A percentile compares a stretch with the other conserved stretches of the same genome.
Evolutionary conservation across 2,888 invertebrate species (phyloP).

Genomic region (Aplocera efformata): DNA sequence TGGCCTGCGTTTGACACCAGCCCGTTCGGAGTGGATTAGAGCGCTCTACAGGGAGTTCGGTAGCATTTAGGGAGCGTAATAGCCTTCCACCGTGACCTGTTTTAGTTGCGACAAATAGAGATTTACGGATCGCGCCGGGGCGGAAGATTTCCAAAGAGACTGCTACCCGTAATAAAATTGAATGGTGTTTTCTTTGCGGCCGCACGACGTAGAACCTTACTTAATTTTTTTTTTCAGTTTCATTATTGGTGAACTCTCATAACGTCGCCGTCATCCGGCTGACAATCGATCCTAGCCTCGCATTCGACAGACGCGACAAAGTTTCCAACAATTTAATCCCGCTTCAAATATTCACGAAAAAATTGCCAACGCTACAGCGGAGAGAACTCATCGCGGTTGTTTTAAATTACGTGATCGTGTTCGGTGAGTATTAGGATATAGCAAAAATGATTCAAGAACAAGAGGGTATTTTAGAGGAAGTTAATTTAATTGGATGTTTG

Average conservation of each 20-base stretch:
- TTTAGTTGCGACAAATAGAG: conserved; percentile 80
- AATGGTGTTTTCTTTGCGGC: conserved; percentile 68
- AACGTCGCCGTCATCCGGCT: conserved; percentile 42
- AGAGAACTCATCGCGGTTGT: conserved; percentile 15
- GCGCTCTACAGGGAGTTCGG: conserved; percentile 75
- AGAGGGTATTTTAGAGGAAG: no score
- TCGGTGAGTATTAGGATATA: conserved; percentile 7
- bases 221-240: conserved; percentile 37
- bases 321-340: conserved; percentile 66
- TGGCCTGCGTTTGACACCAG: conserved; percentile 79
- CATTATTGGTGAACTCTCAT: conserved; percentile 42
- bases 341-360: conserved; percentile 60
- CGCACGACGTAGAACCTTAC: conserved; percentile 47
- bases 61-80: conserved; percentile 79
- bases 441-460: no score
- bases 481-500: conserved; percentile 33
- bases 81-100: conserved; percentile 78
- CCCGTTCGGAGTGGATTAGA: conserved; percentile 77
- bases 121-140: conserved; percentile 72
- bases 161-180: conserved; percentile 68
- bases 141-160: conserved; percentile 62
- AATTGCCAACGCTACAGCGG: conserved; percentile 43
- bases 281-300: conserved; percentile 52
- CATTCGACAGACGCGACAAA: conserved; percentile 56
- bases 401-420: conserved; percentile 23